Evolutionary conservation across 2,113 vertebrate species (phyloP), one percentile per base, ranked within the genome.

Genomic region (Globicephala melas): DNA sequence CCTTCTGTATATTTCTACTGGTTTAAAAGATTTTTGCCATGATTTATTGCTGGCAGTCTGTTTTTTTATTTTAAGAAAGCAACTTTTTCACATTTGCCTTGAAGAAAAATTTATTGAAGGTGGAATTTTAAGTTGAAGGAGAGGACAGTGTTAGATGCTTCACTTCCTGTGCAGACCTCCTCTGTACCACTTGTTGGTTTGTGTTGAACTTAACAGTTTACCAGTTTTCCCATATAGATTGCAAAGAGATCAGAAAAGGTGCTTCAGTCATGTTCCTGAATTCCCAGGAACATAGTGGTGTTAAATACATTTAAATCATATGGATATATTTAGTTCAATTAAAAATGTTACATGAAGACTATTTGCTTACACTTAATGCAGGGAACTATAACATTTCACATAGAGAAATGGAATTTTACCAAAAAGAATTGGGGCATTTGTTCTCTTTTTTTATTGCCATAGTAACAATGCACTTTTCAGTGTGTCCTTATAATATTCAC

Each of bases 391-490:
- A 81, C 44, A 93, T 31, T 74, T 79, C 41, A 91, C 28, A 55
- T 3, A 81, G 38, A 95, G 47, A 89, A 85, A 91, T 38, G 11
- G 28, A 90, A 95, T 87, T 97, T 92, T 81, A 79, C 79, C 70
- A 65, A 60, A 74, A 94, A 68, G 33, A 77, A 60, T 82, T 81
- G 96, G 44, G 60, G 73, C 36, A 92, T 97, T 81, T 92, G 80
- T 41, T 96, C 53, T 97, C 65, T 74, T 71, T 95, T 95, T 95
- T 94, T 97, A 97, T 97, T 98, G 92, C 96, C 96, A 97, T 77
- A 95, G 95, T 80, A 98, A 96, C 93, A 93, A 76, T 77, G 58
- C 23, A 73, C 58, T 88, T 96, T 98, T 95, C 2, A 5, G 74
- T 44, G 26, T 89, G 38, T 94, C 53, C 85, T 53, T 97, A 98